phyloP scores from a whole-genome alignment of 2,113 vertebrate genomes.

The Sterrhoptilus dennistouni region DNA sequence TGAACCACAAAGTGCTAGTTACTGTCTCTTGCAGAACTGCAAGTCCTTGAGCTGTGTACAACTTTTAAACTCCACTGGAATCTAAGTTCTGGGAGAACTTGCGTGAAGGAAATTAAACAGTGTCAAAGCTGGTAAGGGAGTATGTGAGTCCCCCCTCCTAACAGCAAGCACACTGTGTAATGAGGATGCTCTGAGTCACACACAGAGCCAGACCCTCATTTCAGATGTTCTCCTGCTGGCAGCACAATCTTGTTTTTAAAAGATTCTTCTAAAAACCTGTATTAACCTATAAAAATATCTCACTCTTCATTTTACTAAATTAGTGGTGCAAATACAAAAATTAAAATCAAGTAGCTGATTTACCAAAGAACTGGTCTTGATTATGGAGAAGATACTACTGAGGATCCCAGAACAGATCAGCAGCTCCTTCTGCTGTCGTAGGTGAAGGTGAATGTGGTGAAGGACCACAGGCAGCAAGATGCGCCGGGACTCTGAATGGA shows the following conservation, averaged over 20 bases:
- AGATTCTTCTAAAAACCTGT: background rate
- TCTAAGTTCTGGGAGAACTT: background rate
- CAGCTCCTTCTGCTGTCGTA: slow-evolving; percentile 96
- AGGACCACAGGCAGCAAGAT: slow-evolving; percentile 95
- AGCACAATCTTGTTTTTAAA: background rate
- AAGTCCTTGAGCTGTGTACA: background rate
- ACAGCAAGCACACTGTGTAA: slow-evolving; percentile 9
- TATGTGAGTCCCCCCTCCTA: background rate
- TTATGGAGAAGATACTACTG: slow-evolving; percentile 96
- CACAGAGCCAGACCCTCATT: slow-evolving; percentile 12
- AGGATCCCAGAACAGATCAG: slow-evolving; percentile 97
- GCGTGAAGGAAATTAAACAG: slow-evolving; percentile 24
- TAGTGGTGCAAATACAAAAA: background rate
- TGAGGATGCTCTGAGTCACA: slow-evolving; percentile 44
- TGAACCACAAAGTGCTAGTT: slow-evolving; percentile 43
- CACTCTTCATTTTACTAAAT: background rate
- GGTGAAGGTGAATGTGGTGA: slow-evolving; percentile 96
- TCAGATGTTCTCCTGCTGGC: slow-evolving; percentile 15
- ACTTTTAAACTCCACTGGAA: slow-evolving; percentile 25
- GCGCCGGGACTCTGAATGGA: slow-evolving; percentile 88
- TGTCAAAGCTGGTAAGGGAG: background rate
- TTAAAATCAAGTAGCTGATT: background rate
- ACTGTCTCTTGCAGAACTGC: background rate
- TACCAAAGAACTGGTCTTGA: slow-evolving; percentile 86
- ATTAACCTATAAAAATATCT: background rate